Evolutionary conservation across 2,888 invertebrate genomes (phyloP), one percentile per base, ranked within the genome.

Genomic region (Automeris io): DNA sequence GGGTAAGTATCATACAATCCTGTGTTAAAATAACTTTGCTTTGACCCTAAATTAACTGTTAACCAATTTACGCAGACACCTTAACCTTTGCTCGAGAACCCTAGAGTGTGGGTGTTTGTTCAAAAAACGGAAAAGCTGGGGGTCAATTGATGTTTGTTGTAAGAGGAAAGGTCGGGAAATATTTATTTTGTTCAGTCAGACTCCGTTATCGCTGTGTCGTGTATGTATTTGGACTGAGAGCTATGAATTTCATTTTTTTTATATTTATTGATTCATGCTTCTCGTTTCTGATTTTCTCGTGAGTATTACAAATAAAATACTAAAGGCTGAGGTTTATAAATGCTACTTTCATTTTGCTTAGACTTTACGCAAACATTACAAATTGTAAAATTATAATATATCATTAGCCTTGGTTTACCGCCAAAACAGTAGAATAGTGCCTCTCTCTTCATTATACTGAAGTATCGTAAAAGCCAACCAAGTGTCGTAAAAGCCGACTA

Each of bases 161-260:
- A 32, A 41, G n/a, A n/a, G 43, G 45, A 53, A 53, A 57, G 66
- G 59, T 56, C 43, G 54, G 52, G 40, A 53, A 62, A 64, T 65
- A 63, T 70, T 70, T 68, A 65, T 66, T 66, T 61, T 54, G 52
- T 53, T 49, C 57, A 49, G 47, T 45, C 39, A 47, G 45, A 51
- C 51, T 47, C 49, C 47, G 50, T 50, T 56, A 49, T 52, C 47
- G 45, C 49, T 46, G 44, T 42, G 37, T 40, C 41, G 40, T 47
- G 45, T 42, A 34, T 43, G 36, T 34, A 32, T 40, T 12, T 18
- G n/a, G 22, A 25, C 37, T 38, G n/a, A 25, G 37, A 50, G 37
- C n/a, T 48, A 43, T 33, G 43, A 51, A 44, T 18, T 11, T 19
- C 4, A 24, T 18, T 2, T 9, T 26, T 3, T 6, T 29, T 2